Base-by-base conservation (phyloP, 1,140 invertebrate genomes). In the Orchesella cincta region DNA sequence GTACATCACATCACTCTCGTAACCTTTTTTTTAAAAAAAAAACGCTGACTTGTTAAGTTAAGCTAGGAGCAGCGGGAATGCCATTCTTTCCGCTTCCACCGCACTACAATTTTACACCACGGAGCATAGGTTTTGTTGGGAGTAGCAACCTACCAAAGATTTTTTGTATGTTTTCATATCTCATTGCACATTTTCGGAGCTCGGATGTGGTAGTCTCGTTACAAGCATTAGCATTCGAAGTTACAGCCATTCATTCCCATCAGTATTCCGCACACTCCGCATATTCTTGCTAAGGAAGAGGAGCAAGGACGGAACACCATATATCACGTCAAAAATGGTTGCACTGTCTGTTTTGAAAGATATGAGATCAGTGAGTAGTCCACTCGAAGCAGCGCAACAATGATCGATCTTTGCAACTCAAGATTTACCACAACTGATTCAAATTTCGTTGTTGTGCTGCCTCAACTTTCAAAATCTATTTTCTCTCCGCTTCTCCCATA, bases 241-340 rank as follows among this genome's bases (percentile, higher is more conserved):
- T 57, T 23, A 26, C 23, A n/a, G n/a, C 39, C 18, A 46, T 8
- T 57, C 52, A 57, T 57, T 57, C 52, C 52, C 52, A 57, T 57
- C 52, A 57, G 52, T 57, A 57, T 57, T 57, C 52, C 52, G 23
- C 23, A n/a, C 52, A 57, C 23, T 57, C 52, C 52, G 23, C 52
- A 14, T 57, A 57, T 57, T 57, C 52, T 8, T 57, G 52, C 23
- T 23, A 3, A n/a, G 52, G 52, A 57, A 57, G 52, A 57, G 52
- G 52, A 57, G 52, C 23, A 57, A 57, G 23, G 23, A 23, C 52
- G 52, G 52, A 57, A 57, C 8, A 57, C 52, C 52, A 57, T 57
- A 57, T 57, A 57, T 57, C 52, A 57, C 52, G 52, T 57, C 52
- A 57, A 57, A 26, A 57, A 57, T 57, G 23, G 12, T 57, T 57